Base-by-base conservation (phyloP, 2,888 invertebrate species). In the Emesis russula region DNA sequence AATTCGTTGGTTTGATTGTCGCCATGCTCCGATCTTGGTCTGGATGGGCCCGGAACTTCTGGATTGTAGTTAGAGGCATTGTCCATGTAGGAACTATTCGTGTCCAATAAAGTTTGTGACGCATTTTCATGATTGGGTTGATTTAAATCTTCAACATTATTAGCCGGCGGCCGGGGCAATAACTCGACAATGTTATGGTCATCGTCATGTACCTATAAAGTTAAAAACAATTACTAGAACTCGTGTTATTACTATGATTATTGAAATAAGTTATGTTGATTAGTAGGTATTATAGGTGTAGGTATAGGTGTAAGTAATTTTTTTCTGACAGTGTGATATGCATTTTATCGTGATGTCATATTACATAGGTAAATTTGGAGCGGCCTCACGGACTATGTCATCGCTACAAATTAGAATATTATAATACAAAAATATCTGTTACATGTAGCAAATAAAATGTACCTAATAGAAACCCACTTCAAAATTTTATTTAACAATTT, bases 1-100 rank as follows among this genome's bases (percentile, higher is more conserved):
- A 58, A 58, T 58, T 58, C 58, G 58, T 58, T 58, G 58, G 58
- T 58, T 58, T 58, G 58, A 58, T 58, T 58, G 58, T 58, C 58
- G 58, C 58, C 58, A 58, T 58, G 58, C 58, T 58, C 58, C 58
- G 58, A 58, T 58, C 58, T 58, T 58, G 58, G 58, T 58, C 58
- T 58, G 58, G 58, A 58, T 58, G 58, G 58, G 58, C 58, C 58
- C 58, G 58, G 58, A 58, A 58, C 58, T 58, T 58, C 58, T 58
- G 58, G 58, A 58, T 58, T 58, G 58, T 58, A 58, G 58, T 58
- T 58, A 58, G 58, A 58, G 58, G 58, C 58, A 58, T 58, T 58
- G 58, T 58, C 58, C 58, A 58, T 58, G 58, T 58, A 58, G 58
- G 58, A 58, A 58, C 58, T 58, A 58, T 58, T 58, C 58, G 58